phyloP scores from a whole-genome alignment of 2,888 invertebrate genomes.

The Nomada fabriciana region DNA sequence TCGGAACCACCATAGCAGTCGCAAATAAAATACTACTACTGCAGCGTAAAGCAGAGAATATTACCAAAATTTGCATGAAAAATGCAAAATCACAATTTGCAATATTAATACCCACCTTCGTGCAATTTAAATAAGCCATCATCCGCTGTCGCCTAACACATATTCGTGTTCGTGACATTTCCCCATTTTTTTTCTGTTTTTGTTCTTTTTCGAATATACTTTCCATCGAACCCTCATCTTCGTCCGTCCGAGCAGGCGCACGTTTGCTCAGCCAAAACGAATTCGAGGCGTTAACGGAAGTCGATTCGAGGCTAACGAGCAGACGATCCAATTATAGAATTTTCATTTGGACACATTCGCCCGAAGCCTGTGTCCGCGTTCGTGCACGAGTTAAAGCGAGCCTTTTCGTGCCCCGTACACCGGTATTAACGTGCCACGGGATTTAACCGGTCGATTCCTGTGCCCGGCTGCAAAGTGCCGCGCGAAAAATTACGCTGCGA shows the following conservation, averaged over 20 bases:
- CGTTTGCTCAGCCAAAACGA: slow-evolving; percentile 57
- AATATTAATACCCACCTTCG: not conserved
- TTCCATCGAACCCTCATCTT: slow-evolving; percentile 41
- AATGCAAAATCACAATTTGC: too few species aligned
- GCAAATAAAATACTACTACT: too few species aligned
- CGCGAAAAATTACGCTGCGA: slow-evolving; percentile 65
- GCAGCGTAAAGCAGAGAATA: too few species aligned
- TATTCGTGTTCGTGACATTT: slow-evolving; percentile 1
- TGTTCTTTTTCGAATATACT: slow-evolving; percentile 10
- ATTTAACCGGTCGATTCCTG: slow-evolving; percentile 58
- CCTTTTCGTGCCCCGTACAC: slow-evolving; percentile 29
- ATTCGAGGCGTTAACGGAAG: slow-evolving; percentile 77
- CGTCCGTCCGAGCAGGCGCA: slow-evolving; percentile 43
- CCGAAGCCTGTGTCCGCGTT: slow-evolving; percentile 63
- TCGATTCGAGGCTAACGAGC: slow-evolving; percentile 77
- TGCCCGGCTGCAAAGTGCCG: slow-evolving; percentile 39
- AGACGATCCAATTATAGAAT: slow-evolving; percentile 81
- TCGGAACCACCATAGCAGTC: too few species aligned
- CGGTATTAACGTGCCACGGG: slow-evolving; percentile 49
- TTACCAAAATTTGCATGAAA: too few species aligned
- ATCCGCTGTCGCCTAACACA: slow-evolving; percentile 32
- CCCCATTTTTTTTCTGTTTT: not conserved
- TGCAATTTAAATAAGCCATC: slow-evolving; percentile 68
- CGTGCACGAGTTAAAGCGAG: slow-evolving; percentile 62
- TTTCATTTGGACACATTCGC: slow-evolving; percentile 77